Conservation (phyloP, 2,113 vertebrate genomes). For the Nycticryphes semicollaris region DNA sequence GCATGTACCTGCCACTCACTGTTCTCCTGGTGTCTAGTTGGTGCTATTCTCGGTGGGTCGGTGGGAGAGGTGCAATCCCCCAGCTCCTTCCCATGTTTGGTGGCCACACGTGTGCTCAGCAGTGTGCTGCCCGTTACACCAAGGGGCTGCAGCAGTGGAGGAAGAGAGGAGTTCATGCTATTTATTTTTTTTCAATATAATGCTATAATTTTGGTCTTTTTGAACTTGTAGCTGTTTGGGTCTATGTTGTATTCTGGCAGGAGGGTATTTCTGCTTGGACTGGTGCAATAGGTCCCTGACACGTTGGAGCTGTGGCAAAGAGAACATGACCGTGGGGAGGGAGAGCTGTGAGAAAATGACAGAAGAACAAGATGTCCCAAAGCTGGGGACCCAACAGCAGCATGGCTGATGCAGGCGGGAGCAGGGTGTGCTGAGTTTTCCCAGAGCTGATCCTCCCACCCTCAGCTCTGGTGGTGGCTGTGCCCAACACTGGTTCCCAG, state of each 20-base stretch:
- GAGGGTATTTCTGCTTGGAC: background rate
- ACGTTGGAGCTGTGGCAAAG: too few species aligned
- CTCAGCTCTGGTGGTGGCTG: background rate
- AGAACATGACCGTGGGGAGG: background rate
- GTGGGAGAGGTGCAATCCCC: background rate
- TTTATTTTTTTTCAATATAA: fast-evolving
- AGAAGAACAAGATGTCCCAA: too few species aligned
- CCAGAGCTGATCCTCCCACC: background rate
- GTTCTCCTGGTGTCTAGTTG: background rate
- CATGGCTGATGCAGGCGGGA: background rate
- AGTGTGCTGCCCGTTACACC: fast-evolving
- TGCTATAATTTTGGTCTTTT: background rate
- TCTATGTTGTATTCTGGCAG: background rate
- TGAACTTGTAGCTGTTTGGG: background rate
- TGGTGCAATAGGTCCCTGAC: fast-evolving
- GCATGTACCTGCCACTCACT: background rate
- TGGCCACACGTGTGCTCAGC: fast-evolving
- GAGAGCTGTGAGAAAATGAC: too few species aligned
- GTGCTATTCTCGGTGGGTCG: background rate
- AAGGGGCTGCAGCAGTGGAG: background rate
- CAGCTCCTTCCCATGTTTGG: background rate
- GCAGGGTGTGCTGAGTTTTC: fast-evolving
- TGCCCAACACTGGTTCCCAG: too few species aligned
- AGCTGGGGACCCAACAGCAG: background rate
- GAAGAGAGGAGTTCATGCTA: fast-evolving